Base-by-base conservation (phyloP, 2,113 vertebrate genomes). In the Rhineura floridana region DNA sequence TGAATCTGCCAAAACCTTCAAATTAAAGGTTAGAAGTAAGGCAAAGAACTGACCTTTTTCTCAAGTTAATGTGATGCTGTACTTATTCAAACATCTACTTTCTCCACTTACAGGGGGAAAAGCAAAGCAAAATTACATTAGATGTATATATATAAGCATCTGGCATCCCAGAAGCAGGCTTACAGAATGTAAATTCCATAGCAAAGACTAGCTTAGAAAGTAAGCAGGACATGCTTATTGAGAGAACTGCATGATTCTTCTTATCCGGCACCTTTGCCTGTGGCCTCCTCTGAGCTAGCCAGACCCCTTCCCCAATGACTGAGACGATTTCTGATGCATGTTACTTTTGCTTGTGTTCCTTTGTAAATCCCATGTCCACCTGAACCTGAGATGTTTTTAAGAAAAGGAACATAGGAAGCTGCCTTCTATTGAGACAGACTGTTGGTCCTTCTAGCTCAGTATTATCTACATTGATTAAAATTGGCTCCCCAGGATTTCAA, bases 21-120 rank as follows among this genome's bases (percentile, higher is more conserved):
- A 90, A 3, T 86, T 0, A 89, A 92, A 86, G 33, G 1, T 65
- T 86, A 91, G 46, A 85, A 44, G 44, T 65, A 82, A 90, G 87
- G 36, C 75, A n/a, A 85, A 85, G 5, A 81, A 15, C 0, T 2
- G 59, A 42, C 46, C 79, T 89, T 89, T 85, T 79, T 13, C 42
- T 89, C 28, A 17, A 36, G 9, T 59, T 89, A 30, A 4, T 65
- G 3, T 75, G 44, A 52, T 89, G 89, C 88, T 78, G 15, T 44
- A 81, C 65, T 7, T 88, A 21, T 10, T 80, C 70, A 72, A 55
- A 81, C 55, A 84, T 52, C 42, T 50, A 63, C 33, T 55, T 63
- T 65, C 48, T 79, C 55, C 4, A 8, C 44, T 76, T 52, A 30
- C 65, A 17, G 10, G 36, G 65, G 46, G 13, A 28, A 78, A 86